Conservation (phyloP, 2,797 vertebrate genomes). For the Ctenopoma multispine region DNA sequence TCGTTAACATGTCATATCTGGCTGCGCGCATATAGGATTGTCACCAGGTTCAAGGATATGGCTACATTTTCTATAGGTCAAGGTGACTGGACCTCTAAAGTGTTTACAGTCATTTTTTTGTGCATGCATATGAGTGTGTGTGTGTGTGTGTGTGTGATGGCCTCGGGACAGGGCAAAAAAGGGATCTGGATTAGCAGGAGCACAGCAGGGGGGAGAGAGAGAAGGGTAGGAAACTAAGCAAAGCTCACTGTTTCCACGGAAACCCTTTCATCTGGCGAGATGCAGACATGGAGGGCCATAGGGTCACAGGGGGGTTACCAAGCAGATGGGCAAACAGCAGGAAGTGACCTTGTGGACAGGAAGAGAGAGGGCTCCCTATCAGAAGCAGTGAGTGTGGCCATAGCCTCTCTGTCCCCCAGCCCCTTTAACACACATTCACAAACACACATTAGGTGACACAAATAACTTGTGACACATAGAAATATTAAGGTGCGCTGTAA, state of each 20-base stretch:
- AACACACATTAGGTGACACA: constrained; percentile 72
- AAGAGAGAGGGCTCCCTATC: constrained; percentile 78
- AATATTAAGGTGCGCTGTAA: constrained; percentile 76
- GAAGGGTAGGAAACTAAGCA: constrained; percentile 56
- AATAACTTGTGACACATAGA: constrained; percentile 76
- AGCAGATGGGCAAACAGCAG: constrained; percentile 88
- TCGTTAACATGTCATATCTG: constrained; percentile 52
- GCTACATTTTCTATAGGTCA: constrained; percentile 34
- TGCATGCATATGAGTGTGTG: constrained; percentile 7
- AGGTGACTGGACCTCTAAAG: constrained; percentile 48
- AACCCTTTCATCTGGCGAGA: constrained; percentile 79
- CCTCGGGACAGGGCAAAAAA: constrained; percentile 52
- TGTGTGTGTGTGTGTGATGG: constrained; percentile 25
- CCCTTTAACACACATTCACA: constrained; percentile 34
- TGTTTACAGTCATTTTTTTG: constrained; percentile 35
- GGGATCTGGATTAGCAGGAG: constrained; percentile 69
- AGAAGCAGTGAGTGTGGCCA: constrained; percentile 42
- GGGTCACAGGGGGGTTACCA: constrained; percentile 83
- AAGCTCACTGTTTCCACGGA: constrained; percentile 68
- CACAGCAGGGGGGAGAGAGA: constrained; percentile 56
- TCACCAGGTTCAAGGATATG: constrained; percentile 55
- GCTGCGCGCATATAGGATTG: constrained; percentile 12
- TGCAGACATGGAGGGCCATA: constrained; percentile 60
- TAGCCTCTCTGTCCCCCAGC: constrained; percentile 33
- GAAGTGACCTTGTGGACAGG: constrained; percentile 86